Evolutionary conservation across 2,888 invertebrate species (phyloP).

Genomic region (Mesorhabditis belari): DNA sequence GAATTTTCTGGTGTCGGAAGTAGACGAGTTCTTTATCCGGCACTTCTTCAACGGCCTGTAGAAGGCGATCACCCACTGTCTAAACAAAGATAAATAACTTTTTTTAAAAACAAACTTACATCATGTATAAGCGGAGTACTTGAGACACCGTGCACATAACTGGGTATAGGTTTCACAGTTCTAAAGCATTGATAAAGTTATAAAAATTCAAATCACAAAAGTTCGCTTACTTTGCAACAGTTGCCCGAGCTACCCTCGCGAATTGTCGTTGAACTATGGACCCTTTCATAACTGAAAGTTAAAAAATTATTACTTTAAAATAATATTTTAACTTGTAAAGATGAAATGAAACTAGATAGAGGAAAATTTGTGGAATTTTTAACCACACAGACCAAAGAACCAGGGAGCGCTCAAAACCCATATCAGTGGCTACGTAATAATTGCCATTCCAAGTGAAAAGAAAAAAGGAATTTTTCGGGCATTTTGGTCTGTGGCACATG

Average conservation of each 20-base stretch:
- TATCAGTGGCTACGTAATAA: too few species aligned
- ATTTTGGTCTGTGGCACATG: too few species aligned
- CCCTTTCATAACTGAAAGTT: neutral
- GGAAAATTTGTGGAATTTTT: too few species aligned
- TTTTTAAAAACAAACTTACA: too few species aligned
- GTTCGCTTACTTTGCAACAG: neutral
- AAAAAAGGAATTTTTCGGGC: too few species aligned
- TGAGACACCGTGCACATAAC: slow-evolving; percentile 46
- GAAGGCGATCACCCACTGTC: slow-evolving; percentile 43
- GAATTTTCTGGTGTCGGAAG: slow-evolving; percentile 34
- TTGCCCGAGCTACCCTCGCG: neutral
- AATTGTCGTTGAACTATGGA: neutral
- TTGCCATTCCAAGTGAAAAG: too few species aligned
- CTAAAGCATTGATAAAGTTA: neutral
- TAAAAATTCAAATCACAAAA: neutral
- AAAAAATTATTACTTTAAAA: too few species aligned
- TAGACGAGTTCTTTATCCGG: slow-evolving; percentile 46
- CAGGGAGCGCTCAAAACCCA: too few species aligned
- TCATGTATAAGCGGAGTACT: slow-evolving; percentile 25
- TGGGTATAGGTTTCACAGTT: slow-evolving; percentile 6
- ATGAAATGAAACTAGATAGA: too few species aligned
- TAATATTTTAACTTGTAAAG: too few species aligned
- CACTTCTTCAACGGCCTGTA: slow-evolving; percentile 33
- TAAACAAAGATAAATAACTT: slow-evolving; percentile 25
- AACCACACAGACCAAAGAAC: too few species aligned